Evolutionary conservation across 2,888 invertebrate species (phyloP).

Genomic region (Smittia sp.): DNA sequence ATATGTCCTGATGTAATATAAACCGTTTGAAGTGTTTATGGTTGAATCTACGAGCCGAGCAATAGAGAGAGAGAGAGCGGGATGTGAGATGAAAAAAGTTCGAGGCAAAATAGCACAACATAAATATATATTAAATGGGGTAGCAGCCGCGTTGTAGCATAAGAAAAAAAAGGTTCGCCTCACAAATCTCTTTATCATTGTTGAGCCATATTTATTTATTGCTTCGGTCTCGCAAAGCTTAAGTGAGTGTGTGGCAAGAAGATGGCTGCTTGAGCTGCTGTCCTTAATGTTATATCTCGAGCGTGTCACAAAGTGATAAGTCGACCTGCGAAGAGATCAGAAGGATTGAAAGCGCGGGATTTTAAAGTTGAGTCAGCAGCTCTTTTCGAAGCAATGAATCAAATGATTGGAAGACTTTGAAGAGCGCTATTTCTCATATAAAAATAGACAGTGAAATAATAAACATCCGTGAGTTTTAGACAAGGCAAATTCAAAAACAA

Average conservation of each 20-base stretch:
- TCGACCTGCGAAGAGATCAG: slow-evolving; percentile 29
- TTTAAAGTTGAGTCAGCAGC: not conserved
- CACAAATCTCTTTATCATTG: slow-evolving; percentile 39
- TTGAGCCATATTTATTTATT: slow-evolving; percentile 41
- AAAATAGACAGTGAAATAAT: too few relatives aligned
- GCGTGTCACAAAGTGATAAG: not conserved
- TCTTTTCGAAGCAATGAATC: too few relatives aligned
- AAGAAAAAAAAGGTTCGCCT: slow-evolving; percentile 28
- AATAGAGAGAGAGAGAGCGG: not conserved
- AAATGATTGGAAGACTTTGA: too few relatives aligned
- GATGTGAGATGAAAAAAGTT: not conserved
- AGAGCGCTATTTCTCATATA: too few relatives aligned
- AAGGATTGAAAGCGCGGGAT: not conserved
- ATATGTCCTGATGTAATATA: slow-evolving; percentile 28
- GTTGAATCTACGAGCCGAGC: not conserved
- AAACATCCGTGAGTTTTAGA: too few relatives aligned
- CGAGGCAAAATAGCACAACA: slow-evolving; percentile 29
- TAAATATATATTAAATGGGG: slow-evolving; percentile 36
- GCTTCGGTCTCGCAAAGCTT: not conserved
- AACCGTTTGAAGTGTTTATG: not conserved
- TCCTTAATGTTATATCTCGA: not conserved
- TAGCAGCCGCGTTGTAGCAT: slow-evolving; percentile 20
- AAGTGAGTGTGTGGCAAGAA: not conserved
- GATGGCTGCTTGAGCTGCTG: not conserved
- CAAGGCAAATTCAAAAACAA: too few relatives aligned